A percentile compares a stretch with the other conserved stretches of the same genome.
Evolutionary conservation across 1,140 invertebrate genomes (phyloP).

Genomic region (Bombyx mandarina): DNA sequence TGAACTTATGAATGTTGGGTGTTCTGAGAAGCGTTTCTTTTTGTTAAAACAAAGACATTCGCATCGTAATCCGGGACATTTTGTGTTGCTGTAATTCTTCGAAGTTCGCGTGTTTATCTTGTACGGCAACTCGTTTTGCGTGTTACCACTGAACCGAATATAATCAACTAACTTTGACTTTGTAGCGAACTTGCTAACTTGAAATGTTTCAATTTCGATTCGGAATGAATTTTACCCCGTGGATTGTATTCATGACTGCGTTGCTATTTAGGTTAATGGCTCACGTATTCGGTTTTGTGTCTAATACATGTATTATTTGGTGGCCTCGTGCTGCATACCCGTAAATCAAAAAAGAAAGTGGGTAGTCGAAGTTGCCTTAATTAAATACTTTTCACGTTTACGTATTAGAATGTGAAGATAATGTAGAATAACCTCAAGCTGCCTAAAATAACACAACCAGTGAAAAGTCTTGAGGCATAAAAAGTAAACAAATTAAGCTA

Average conservation of each 20-base stretch:
- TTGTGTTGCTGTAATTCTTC: slow-evolving; percentile 48
- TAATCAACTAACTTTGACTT: slow-evolving; percentile 48
- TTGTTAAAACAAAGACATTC: slow-evolving; percentile 28
- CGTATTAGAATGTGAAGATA: too few relatives aligned
- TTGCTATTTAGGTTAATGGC: slow-evolving; percentile 1
- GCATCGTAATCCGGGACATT: slow-evolving; percentile 40
- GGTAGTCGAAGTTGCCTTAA: too few relatives aligned
- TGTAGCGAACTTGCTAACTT: slow-evolving; percentile 33
- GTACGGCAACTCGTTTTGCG: slow-evolving; percentile 53
- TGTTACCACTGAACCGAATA: slow-evolving; percentile 50
- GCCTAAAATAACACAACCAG: too few relatives aligned
- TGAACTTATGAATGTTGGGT: too few relatives aligned
- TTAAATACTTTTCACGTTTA: too few relatives aligned
- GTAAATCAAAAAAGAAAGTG: too few relatives aligned
- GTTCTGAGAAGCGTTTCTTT: slow-evolving; percentile 30
- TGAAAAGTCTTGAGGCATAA: too few relatives aligned
- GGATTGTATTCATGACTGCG: slow-evolving; percentile 1
- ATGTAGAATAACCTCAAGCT: too few relatives aligned
- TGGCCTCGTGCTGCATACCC: too few relatives aligned
- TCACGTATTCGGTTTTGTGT: background rate
- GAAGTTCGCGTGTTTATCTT: slow-evolving; percentile 62
- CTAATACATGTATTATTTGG: background rate
- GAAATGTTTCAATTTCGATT: slow-evolving; percentile 19
- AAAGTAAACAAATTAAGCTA: too few relatives aligned
- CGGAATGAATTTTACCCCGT: slow-evolving; percentile 10